Percentiles rank a stretch among this genome's conserved stretches.
Conservation (phyloP, 2,113 vertebrate genomes). For the Bagarius yarrelli region DNA sequence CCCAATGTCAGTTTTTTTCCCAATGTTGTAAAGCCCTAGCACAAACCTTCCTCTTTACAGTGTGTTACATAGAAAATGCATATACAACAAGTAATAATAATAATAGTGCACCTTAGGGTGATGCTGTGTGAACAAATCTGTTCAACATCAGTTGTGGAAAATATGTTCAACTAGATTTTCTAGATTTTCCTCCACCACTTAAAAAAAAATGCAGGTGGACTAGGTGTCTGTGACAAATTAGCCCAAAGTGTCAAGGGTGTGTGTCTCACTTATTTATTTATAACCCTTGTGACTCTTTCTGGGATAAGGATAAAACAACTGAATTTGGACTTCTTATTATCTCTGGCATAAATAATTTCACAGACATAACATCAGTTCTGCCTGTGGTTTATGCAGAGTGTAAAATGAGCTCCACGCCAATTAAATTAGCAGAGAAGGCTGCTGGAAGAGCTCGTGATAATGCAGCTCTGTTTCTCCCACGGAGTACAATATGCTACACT, state of each 20-base stretch:
- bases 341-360: conserved; percentile 1
- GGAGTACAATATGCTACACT: conserved; percentile 27
- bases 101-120: not conserved
- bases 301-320: not conserved
- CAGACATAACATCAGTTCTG: conserved; percentile 19
- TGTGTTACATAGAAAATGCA: not conserved
- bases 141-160: too few species aligned
- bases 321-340: not conserved
- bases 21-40: too few species aligned
- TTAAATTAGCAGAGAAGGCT: conserved; percentile 36
- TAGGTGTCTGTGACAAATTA: too few species aligned
- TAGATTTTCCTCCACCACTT: not conserved
- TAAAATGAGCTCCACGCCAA: conserved; percentile 43
- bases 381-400: conserved; percentile 40
- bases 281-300: not conserved
- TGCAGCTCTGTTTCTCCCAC: conserved; percentile 44
- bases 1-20: too few species aligned
- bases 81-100: not conserved
- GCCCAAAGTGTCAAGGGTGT: not conserved
- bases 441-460: conserved; percentile 35
- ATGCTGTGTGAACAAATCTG: not conserved
- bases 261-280: not conserved
- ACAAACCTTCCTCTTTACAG: not conserved
- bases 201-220: not conserved
- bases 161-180: too few species aligned